Evolutionary conservation across 2,888 invertebrate species (phyloP), one percentile per base, ranked within the genome.

Genomic region (Priocnemis perturbator): DNA sequence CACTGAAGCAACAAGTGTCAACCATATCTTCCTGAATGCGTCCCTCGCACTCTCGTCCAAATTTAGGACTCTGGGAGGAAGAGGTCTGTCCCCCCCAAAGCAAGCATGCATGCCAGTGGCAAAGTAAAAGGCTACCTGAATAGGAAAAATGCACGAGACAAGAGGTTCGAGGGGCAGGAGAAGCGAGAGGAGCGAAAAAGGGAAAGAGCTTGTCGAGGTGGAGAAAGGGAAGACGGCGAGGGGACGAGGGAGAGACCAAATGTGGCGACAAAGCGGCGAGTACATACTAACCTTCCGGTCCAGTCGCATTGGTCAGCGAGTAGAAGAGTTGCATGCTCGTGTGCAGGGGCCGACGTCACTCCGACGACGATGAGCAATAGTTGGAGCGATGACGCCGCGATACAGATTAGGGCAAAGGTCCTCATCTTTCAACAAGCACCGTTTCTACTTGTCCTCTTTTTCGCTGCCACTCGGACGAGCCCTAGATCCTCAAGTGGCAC

Each of bases 221-320:
- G 17, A 17, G 50, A 3, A 20, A 58, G 20, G 15, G n/a, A 19
- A 7, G 21, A 21, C 14, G 15, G 3, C 11, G 30, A 37, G 37
- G 26, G 4, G 30, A 3, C 26, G 19, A 52, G 19, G 26, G 17
- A 23, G 57, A 48, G 17, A 19, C 50, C 5, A 19, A 50, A 50
- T 50, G 50, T 19, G 50, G 19, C 19, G 19, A 50, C 50, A 19
- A 50, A 50, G 50, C 50, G 50, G n/a, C 19, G 52, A 50, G 69
- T 71, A 88, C 86, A 67, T 71, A 88, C 86, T 78, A 79, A 89
- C 89, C 88, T 89, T 83, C 88, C 89, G 74, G 83, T 86, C 89
- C 89, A 89, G 71, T 88, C 88, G 79, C 89, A 89, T 78, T 88
- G 88, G 75, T 89, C 89, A 20, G 85, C 88, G 44, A 81, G 76